Evolutionary conservation across 2,797 vertebrate genomes (phyloP), one percentile per base, ranked within the genome.

Genomic region (Esox masquinongy): DNA sequence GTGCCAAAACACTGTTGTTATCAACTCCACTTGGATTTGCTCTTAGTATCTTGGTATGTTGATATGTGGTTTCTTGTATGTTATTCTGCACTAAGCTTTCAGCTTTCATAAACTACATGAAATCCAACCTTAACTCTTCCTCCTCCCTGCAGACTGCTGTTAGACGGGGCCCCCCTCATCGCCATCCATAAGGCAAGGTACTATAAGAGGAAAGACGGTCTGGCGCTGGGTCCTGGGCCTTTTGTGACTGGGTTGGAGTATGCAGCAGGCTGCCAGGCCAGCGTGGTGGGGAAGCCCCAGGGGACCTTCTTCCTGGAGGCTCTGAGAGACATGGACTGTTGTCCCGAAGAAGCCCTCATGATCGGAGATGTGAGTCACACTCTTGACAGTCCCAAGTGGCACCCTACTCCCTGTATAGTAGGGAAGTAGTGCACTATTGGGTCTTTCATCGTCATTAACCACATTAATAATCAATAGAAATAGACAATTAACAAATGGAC

Each of bases 181-280:
- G 97, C 97, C 0, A 94, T 99, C 86, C 97, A 99, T 77, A 99
- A 98, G 88, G 97, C 97, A 69, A 93, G 97, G 0, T 99, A 99
- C 85, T 99, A 96, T 88, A 96, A 96, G 86, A 94, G 92, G 71
- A 94, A 94, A 75, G 96, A 98, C 0, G 97, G 96, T 6, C 85
- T 99, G 82, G 95, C 97, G 1, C 91, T 99, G n/a, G 97, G 97
- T 2, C 98, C 97, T 0, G 98, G 97, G 5, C 95, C 97, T 5
- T 99, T 99, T 14, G 96, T 99, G 14, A 85, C 94, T 0, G 97
- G 94, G 1, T 89, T 99, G 78, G 97, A 98, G 84, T 98, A 96
- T 0, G 96, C 97, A 0, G 91, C 97, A 0, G 97, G 96, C 79
- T 87, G 92, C 59, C 90, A 89, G 77, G 96, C 97, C 1, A 94